Evolutionary conservation across 2,797 vertebrate species (phyloP).

Genomic region (Sebastes diploproa): DNA sequence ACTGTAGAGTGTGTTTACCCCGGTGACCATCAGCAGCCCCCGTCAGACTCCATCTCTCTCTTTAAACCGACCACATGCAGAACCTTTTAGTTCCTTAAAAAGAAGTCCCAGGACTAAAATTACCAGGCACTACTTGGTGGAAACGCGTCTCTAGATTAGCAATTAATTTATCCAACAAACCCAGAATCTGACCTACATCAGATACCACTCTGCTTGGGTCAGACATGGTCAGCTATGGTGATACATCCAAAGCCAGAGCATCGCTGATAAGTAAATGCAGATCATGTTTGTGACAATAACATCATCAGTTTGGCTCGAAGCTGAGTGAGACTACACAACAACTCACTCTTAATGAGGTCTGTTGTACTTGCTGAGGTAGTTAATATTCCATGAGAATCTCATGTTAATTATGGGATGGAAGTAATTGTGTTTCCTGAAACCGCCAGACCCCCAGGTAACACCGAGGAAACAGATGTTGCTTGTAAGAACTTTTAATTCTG

Average conservation of each 20-base stretch:
- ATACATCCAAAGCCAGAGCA: not conserved
- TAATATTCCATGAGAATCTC: conserved; percentile 49
- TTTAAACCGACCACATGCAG: not conserved
- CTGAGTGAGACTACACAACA: not conserved
- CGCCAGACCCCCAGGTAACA: conserved; percentile 46
- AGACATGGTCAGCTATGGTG: not conserved
- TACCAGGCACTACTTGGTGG: no score
- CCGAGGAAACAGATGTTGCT: conserved; percentile 45
- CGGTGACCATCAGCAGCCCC: accelerated
- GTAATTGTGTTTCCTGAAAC: conserved; percentile 53
- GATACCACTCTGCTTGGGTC: not conserved
- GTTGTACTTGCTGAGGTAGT: conserved; percentile 18
- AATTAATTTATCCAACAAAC: not conserved
- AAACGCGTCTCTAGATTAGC: not conserved
- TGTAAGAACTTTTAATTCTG: conserved; percentile 28
- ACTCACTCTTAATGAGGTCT: conserved; percentile 22
- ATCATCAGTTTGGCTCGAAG: not conserved
- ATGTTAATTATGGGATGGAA: conserved; percentile 46
- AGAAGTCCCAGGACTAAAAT: no score
- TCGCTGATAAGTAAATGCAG: not conserved
- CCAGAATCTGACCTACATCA: not conserved
- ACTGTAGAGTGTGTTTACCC: not conserved
- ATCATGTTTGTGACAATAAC: not conserved
- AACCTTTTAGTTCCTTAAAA: not conserved
- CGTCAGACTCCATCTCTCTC: not conserved